Base-by-base conservation (phyloP, 2,113 vertebrate species). In the Naja naja region DNA sequence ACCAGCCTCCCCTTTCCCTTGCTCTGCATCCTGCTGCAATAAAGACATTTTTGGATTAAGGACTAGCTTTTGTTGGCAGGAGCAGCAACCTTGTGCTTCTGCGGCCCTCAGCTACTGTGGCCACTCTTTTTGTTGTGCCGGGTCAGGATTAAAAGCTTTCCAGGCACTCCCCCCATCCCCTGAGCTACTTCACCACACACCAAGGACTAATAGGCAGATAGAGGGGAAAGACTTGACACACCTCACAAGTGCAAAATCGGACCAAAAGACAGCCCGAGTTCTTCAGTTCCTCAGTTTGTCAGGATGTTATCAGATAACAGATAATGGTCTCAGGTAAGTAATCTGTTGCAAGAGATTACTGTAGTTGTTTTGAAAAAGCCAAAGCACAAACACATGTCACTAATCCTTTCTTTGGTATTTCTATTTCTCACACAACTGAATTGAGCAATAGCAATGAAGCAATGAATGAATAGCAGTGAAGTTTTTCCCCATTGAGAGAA, bases 231-330 rank as follows among this genome's bases (percentile, higher is more conserved):
- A 97, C 97, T 96, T 94, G 45, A 60, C 94, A 88, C 97, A 97
- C 97, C 96, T 97, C 93, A 97, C 97, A 96, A 97, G 95, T 96
- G 97, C 98, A 89, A 98, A 97, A 93, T 97, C 97, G 96, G 97
- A 97, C 58, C 97, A 98, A 95, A 97, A 98, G 97, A 96, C 96
- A 89, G 98, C 97, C 55, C 98, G 99, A 93, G 96, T 97, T 27
- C 98, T 99, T 96, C 98, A 97, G 90, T 99, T 99, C 96, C 99
- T 99, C 97, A 99, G 99, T 95, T 98, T 99, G 90, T 99, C 99
- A 60, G 99, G 99, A 96, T 99, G 99, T 97, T 99, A 98, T 93
- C 99, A 99, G 97, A 97, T 99, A 97, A 99, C 99, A 95, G 99
- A 99, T 94, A 97, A 97, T 93, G 99, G 99, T 94, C 97, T 99